These are phyloP conservation scores for Drosophila nikananu DNA, from an alignment of 1,140 invertebrate genomes.

Conservation along the genomic window DNA sequence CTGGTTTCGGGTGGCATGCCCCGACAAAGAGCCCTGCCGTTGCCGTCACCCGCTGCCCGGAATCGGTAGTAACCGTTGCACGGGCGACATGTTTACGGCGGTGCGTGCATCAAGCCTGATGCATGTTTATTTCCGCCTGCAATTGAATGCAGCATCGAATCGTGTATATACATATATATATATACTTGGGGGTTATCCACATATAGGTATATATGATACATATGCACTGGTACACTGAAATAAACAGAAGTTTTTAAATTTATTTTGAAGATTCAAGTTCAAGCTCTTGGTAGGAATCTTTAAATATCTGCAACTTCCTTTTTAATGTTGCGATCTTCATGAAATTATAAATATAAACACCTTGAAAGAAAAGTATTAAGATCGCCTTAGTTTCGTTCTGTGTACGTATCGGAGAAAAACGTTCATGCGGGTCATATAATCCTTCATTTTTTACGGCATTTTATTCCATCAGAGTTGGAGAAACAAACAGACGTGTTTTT, in stretches of 20 bases:
- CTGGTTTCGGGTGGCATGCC: slow-evolving; percentile 59
- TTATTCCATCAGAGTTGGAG: slow-evolving; percentile 42
- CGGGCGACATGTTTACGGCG: slow-evolving; percentile 68
- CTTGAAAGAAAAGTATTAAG: background rate
- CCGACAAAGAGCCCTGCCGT: slow-evolving; percentile 17
- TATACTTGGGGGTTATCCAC: slow-evolving; percentile 1
- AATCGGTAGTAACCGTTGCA: slow-evolving; percentile 34
- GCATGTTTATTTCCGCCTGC: slow-evolving; percentile 68
- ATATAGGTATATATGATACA: slow-evolving; percentile 1
- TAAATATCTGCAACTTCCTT: background rate
- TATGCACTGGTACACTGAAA: background rate
- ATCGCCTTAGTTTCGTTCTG: background rate
- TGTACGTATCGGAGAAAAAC: slow-evolving; percentile 7
- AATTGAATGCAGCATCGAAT: slow-evolving; percentile 60
- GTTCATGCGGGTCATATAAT: slow-evolving; percentile 49
- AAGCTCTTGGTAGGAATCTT: background rate
- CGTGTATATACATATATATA: slow-evolving; percentile 9
- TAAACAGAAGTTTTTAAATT: background rate
- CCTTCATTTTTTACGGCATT: slow-evolving; percentile 59
- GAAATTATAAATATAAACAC: background rate
- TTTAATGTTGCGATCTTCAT: background rate
- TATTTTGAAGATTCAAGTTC: background rate
- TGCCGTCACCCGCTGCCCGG: slow-evolving; percentile 3
- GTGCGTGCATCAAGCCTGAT: slow-evolving; percentile 68
- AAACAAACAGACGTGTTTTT: slow-evolving; percentile 75